A percentile compares a stretch with the other conserved stretches of the same genome.
phyloP scores from a whole-genome alignment of 92 coral and sea anemone genomes.

The Epizoanthus scotinus region DNA sequence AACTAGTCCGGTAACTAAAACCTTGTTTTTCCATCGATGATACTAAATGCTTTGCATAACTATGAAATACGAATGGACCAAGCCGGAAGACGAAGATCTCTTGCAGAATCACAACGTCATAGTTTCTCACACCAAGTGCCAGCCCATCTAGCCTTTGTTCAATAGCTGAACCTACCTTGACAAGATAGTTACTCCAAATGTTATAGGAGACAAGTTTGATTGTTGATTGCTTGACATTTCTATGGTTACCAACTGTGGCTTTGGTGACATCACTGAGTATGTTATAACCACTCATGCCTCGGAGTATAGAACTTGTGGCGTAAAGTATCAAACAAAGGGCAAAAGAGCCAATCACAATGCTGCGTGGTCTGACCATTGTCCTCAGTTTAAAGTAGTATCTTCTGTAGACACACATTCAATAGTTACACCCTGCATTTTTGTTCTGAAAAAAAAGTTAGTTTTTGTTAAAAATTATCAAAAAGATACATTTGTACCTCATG shows the following conservation, averaged over 20 bases:
- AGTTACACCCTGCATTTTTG: not conserved
- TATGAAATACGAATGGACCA: constrained; percentile 62
- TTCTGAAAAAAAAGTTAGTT: not conserved
- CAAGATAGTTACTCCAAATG: constrained; percentile 61
- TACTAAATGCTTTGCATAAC: constrained; percentile 59
- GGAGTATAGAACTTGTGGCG: not conserved
- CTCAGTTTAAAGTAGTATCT: not conserved
- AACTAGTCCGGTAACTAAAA: constrained; percentile 57
- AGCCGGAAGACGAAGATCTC: constrained; percentile 66
- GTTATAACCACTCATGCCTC: constrained; percentile 6
- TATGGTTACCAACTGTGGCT: not conserved
- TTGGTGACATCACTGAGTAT: not conserved
- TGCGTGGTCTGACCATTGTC: constrained; percentile 4
- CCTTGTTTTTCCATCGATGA: constrained; percentile 60
- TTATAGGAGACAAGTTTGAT: constrained; percentile 65
- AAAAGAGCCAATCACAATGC: not conserved
- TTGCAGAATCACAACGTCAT: constrained; percentile 66
- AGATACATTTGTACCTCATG: no score
- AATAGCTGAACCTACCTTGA: constrained; percentile 29
- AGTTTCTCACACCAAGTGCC: constrained; percentile 60
- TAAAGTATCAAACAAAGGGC: constrained; percentile 1
- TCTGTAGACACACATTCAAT: not conserved
- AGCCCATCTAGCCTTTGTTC: constrained; percentile 61
- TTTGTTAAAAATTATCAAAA: no score
- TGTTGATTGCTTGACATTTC: not conserved